Base-by-base conservation (phyloP, 1,140 invertebrate genomes). In the Procambarus clarkii region DNA sequence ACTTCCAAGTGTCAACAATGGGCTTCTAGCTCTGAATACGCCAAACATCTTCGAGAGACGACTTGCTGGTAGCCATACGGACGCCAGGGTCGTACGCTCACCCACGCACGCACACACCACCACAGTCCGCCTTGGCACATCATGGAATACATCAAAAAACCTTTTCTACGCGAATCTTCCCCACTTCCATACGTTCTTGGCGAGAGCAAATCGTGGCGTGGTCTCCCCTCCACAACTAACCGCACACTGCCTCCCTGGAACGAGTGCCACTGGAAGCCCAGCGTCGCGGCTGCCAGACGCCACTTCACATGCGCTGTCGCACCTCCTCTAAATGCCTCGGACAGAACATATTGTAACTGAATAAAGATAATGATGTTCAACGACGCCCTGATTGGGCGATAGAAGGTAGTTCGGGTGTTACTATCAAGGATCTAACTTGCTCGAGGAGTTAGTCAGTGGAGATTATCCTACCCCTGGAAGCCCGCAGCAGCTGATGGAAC, bases 181-280 rank as follows among this genome's bases (percentile, higher is more conserved):
- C 69, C 69, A 74, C n/a, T 74, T 74, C 69, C 69, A 74, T 74
- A 74, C 69, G 69, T 74, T 74, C 69, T 74, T 34, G 69, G 0
- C n/a, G 69, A 34, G 21, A 74, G 69, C 7, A 74, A 74, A 74
- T 74, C 24, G 69, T n/a, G 69, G 3, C 8, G n/a, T 34, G 15
- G 0, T 4, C n/a, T 3, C 69, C 24, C 69, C 24, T 74, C 69
- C 69, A 74, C 69, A 34, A n/a, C 24, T 7, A 34, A 74, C 3
- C n/a, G 24, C 69, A 74, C 69, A 74, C 69, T 74, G 69, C 7
- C 69, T 74, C n/a, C 69, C 69, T 74, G 69, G 69, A 74, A 74
- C n/a, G 69, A 74, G n/a, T 74, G 69, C 69, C n/a, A 4, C 24
- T 24, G 69, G 24, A 74, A 24, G 69, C 5, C 8, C n/a, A 34